Evolutionary conservation across 1,140 invertebrate genomes (phyloP).

Genomic region (Magallana gigas): DNA sequence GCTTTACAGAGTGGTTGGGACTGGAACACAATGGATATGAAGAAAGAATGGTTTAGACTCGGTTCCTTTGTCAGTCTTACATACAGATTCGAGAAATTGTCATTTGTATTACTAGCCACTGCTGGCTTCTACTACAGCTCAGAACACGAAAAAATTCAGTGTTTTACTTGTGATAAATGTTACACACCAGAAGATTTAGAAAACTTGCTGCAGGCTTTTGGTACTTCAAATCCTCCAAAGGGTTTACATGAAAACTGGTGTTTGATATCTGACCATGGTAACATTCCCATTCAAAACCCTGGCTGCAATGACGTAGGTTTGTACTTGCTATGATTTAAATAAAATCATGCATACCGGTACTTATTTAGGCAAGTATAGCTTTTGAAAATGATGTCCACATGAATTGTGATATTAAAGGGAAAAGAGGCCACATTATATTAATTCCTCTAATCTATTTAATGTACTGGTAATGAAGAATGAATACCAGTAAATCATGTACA

Average conservation of each 20-base stretch:
- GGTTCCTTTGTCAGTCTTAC: background rate
- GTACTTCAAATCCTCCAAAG: background rate
- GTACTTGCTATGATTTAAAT: background rate
- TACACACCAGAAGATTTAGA: background rate
- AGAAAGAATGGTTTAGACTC: background rate
- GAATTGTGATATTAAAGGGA: background rate
- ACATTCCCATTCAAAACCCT: background rate
- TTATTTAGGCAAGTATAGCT: background rate
- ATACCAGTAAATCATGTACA: no score
- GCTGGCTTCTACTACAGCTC: background rate
- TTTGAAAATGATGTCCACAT: background rate
- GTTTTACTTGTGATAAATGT: background rate
- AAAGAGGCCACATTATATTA: no score
- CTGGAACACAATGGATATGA: background rate
- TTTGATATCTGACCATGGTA: background rate
- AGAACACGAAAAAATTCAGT: background rate
- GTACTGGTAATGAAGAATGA: no score
- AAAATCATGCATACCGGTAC: background rate
- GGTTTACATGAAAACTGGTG: background rate
- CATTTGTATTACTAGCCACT: background rate
- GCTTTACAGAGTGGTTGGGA: no score
- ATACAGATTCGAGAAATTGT: background rate
- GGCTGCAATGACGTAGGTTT: background rate
- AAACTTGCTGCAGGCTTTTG: background rate
- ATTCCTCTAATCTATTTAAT: no score